Evolutionary conservation across 1,140 invertebrate species (phyloP), one percentile per base, ranked within the genome.

Genomic region (Drosophila hydei): DNA sequence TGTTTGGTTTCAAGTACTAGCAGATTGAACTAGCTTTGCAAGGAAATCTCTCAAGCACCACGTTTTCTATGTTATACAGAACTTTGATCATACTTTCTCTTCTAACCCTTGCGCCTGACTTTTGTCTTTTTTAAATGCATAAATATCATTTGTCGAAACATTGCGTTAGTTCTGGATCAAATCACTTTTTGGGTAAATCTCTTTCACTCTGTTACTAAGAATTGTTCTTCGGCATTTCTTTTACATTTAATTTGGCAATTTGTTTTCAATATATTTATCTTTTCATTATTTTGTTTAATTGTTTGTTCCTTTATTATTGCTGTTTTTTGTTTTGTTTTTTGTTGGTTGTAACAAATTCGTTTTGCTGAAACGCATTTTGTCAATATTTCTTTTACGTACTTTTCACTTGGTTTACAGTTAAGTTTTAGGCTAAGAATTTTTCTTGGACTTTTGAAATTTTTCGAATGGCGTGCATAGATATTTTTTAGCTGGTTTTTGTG

Each of bases 311-410:
- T 70, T 59, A 55, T 75, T 80, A 64, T 85, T 81, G 74, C 71
- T 69, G 81, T 81, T 73, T 81, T 73, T 71, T 47, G 38, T 45
- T 42, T 51, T 33, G 9, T 11, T 33, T 33, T 12, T 33, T 3
- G 1, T 48, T 45, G 23, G 25, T 71, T 78, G 65, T 78, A 88
- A 81, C 83, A 87, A 87, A 87, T 87, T 87, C 83, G 83, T 88
- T 70, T 81, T 68, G 45, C 61, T 87, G 83, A 87, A 87, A 87
- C 83, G 78, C 81, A 45, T 85, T 76, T 68, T 76, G 69, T 84
- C 73, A 76, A 60, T 64, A 72, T 56, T 45, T 56, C 33, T 48
- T 45, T 78, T 73, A 54, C 61, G 56, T 68, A 61, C 33, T 45
- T 71, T 42, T 71, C 38, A 7, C 14, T 68, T 25, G 21, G 21